Evolutionary conservation across 2,888 invertebrate species (phyloP), one percentile per base, ranked within the genome.

Genomic region (Hirtodrosophila histrioides): DNA sequence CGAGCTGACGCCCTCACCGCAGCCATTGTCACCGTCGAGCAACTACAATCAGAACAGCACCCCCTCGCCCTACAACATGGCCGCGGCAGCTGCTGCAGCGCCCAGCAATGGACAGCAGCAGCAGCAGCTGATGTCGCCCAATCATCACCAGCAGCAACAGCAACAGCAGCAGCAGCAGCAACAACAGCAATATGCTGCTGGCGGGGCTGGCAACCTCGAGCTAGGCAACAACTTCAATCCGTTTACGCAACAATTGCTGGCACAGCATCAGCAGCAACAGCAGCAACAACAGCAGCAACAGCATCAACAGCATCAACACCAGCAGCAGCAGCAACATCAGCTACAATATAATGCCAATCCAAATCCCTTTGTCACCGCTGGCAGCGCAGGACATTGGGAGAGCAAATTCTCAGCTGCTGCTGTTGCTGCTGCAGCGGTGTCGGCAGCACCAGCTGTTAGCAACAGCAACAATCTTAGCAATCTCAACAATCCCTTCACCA

Each of bases 1-100:
- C 2, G 90, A 91, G 63, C 73, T 90, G 55, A 91, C 91, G 40
- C 91, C 92, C 29, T 92, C 92, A 4, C 91, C 92, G 0, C 91
- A 91, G 78, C 91, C 92, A 9, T 60, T 89, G 35, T 91, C 92
- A n/a, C 91, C 91, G 9, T 75, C 88, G 17, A 89, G 85, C 77
- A 88, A 83, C 23, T 90, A 91, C 67, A 89, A 84, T 55, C 72
- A 81, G 50, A 89, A 88, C 60, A 90, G 90, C 77, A 89, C 90
- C 24, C 89, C 91, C 54, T 91, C 90, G 29, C 91, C 91, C 11
- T 91, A 90, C 54, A 89, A 83, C 37, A 83, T 90, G 75, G 75
- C 77, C 33, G 51, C 78, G 10, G 58, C 75, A 33, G 54, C 61
- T 0, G 70, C 73, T 8, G 73, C 57, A 29, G 62, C 78, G 37